Evolutionary conservation across 1,140 invertebrate species (phyloP), one percentile per base, ranked within the genome.

Genomic region (Samia ricini): DNA sequence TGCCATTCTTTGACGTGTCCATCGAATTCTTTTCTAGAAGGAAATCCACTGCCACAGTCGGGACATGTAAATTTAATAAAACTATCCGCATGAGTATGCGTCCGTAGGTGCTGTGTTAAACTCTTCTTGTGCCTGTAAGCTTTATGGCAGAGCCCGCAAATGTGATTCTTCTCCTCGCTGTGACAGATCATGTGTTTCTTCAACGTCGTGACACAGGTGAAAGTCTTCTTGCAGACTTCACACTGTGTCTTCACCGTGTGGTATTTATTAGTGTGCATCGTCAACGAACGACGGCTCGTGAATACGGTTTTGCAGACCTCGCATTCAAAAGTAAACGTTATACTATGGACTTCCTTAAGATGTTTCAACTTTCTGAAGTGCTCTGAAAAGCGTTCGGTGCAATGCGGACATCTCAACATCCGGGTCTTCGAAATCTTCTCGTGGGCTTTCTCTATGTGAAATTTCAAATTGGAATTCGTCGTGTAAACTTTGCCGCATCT

Each of bases 131-230:
- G 90, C 2, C 92, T 93, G 79, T 94, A 94, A 7, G 91, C 76
- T 56, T 93, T 91, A 22, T 90, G 83, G 69, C 94, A 94, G 6
- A 92, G 71, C 20, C 71, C 68, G 65, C 92, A 93, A 0, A 88
- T 73, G 60, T 91, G 93, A n/a, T 91, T 92, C 20, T 90, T 85
- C 58, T 93, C 94, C 0, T 93, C 93, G 2, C 93, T 93, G 68
- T 95, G 93, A 2, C 91, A 92, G n/a, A 93, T 78, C 88, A 95
- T 95, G 83, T 96, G 95, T 60, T 91, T 95, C 92, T 87, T 95
- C 81, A 77, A 93, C 67, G 69, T 94, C 84, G 93, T 93, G 0
- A 86, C 68, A 26, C 88, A 89, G 21, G 86, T 91, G 55, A 91
- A 92, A 54, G 86, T 79, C 63, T 91, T 91, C 29, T 87, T 88